Conservation (phyloP, 2,113 vertebrate species). For the Alosa alosa region DNA sequence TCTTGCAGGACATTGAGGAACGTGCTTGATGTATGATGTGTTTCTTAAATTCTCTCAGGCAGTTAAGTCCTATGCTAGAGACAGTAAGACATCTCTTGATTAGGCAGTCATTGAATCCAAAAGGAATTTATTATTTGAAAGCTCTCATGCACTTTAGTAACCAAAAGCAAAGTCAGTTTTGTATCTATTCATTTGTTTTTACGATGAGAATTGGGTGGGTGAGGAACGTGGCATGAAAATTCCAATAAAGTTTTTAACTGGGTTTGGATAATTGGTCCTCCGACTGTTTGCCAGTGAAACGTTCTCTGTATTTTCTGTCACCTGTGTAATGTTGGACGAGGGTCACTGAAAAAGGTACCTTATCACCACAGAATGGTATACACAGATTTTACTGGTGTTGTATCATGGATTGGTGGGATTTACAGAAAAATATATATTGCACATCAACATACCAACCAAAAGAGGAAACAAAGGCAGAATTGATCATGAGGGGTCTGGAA, state of each 20-base stretch:
- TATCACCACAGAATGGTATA: neutral
- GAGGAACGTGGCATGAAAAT: neutral
- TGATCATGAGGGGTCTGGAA: neutral
- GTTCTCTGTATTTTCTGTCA: slow-evolving; percentile 4
- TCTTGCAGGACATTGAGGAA: neutral
- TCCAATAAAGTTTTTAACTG: slow-evolving; percentile 16
- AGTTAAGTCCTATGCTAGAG: neutral
- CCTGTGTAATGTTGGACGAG: neutral
- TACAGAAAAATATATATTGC: neutral
- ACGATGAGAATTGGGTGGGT: neutral
- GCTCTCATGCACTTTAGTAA: neutral
- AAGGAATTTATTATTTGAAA: neutral
- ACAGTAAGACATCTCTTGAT: neutral
- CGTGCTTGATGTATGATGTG: neutral
- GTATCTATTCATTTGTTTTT: neutral
- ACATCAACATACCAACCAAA: neutral
- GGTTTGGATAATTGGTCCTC: slow-evolving; percentile 10
- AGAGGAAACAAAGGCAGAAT: neutral
- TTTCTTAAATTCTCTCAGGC: neutral
- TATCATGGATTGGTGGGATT: neutral
- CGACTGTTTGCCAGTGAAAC: slow-evolving; percentile 13
- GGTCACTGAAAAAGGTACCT: slow-evolving; percentile 18
- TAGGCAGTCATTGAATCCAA: neutral
- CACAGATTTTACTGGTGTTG: neutral
- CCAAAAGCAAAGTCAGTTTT: neutral